Conservation (phyloP, 2,888 invertebrate genomes). For the Clunio marinus region DNA sequence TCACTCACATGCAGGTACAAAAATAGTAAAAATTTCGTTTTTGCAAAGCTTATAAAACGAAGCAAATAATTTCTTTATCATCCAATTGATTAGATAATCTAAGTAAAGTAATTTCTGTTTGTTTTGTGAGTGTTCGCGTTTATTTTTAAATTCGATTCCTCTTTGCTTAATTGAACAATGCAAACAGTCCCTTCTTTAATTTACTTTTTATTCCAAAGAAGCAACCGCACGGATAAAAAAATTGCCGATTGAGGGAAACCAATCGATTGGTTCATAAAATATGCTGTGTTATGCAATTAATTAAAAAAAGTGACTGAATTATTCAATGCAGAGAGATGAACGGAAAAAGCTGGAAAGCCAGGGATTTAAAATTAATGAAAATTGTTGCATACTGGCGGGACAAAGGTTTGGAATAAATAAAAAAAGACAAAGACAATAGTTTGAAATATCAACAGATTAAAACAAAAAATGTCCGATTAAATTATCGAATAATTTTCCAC, state of each 20-base stretch:
- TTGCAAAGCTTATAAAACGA: too few species aligned
- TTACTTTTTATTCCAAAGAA: not conserved
- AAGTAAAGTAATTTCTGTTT: constrained; percentile 1
- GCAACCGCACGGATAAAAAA: not conserved
- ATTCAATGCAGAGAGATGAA: not conserved
- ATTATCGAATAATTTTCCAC: not conserved
- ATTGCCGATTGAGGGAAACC: not conserved
- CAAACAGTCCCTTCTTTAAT: not conserved
- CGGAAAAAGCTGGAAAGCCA: not conserved
- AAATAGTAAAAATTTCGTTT: too few species aligned
- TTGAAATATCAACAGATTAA: not conserved
- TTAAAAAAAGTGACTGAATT: constrained; percentile 35
- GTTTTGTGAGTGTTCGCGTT: too few species aligned
- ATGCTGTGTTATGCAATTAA: constrained; percentile 36
- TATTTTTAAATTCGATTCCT: not conserved
- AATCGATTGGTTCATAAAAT: constrained; percentile 30
- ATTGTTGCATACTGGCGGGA: constrained; percentile 18
- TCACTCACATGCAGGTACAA: too few species aligned
- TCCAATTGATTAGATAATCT: too few species aligned
- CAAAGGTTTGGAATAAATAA: too few species aligned
- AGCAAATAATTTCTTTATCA: not conserved
- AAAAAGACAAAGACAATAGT: not conserved
- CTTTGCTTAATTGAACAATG: not conserved
- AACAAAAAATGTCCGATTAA: not conserved
- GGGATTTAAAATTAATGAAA: not conserved